A percentile compares a stretch with the other conserved stretches of the same genome.
Evolutionary conservation across 2,888 invertebrate species (phyloP).

Genomic region (Lordiphosa andalusiaca): DNA sequence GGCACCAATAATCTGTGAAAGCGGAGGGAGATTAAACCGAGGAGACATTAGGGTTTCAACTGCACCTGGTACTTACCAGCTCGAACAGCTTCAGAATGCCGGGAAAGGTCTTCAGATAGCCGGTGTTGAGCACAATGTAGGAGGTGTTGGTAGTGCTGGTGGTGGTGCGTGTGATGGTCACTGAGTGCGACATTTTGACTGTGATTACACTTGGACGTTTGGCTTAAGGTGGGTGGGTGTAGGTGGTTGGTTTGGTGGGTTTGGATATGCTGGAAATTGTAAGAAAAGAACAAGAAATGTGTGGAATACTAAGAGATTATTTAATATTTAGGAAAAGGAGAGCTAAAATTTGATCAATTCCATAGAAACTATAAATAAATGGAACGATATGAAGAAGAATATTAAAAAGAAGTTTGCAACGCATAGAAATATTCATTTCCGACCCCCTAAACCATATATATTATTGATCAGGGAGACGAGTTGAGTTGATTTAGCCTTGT

Average conservation of each 20-base stretch:
- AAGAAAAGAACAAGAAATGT: neutral
- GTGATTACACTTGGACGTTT: slow-evolving; percentile 24
- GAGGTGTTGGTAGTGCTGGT: slow-evolving; percentile 89
- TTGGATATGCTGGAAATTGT: neutral
- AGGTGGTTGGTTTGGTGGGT: slow-evolving; percentile 11
- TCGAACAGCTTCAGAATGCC: slow-evolving; percentile 91
- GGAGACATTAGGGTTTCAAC: neutral
- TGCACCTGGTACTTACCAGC: slow-evolving; percentile 83
- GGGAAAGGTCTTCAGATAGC: slow-evolving; percentile 88
- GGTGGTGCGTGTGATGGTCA: slow-evolving; percentile 92
- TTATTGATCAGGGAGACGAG: too few relatives aligned
- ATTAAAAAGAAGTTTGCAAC: too few relatives aligned
- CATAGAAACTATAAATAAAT: too few relatives aligned
- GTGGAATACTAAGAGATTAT: too few relatives aligned
- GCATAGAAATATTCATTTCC: too few relatives aligned
- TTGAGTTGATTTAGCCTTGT: too few relatives aligned
- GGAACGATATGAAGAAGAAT: too few relatives aligned
- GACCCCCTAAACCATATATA: too few relatives aligned
- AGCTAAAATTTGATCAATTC: too few relatives aligned
- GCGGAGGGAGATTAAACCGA: neutral
- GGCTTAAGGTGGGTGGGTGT: slow-evolving; percentile 31
- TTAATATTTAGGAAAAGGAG: too few relatives aligned
- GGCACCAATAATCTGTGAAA: slow-evolving; percentile 86
- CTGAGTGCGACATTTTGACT: slow-evolving; percentile 90
- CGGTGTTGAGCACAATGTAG: slow-evolving; percentile 89